Evolutionary conservation across 2,888 invertebrate genomes (phyloP).

Genomic region (Lordiphosa andalusiaca): DNA sequence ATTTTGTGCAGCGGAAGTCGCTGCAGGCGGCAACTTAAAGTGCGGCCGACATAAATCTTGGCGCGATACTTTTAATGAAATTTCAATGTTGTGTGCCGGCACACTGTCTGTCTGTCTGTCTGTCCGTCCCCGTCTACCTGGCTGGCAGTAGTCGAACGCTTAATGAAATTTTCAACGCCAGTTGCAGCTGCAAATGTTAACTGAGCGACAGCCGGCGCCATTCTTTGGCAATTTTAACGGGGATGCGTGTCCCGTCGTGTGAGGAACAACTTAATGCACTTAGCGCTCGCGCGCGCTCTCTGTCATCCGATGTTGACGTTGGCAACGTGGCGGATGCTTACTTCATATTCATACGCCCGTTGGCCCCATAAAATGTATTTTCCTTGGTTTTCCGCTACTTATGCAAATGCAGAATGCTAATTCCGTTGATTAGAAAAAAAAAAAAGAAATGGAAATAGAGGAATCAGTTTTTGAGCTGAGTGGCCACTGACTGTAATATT

Average conservation of each 20-base stretch:
- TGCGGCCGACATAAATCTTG: slow-evolving; percentile 62
- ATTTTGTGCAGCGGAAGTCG: slow-evolving; percentile 63
- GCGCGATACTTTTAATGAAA: slow-evolving; percentile 69
- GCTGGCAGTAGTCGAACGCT: slow-evolving; percentile 59
- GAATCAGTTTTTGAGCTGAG: slow-evolving; percentile 31
- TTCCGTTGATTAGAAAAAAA: slow-evolving; percentile 59
- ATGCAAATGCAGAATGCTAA: slow-evolving; percentile 66
- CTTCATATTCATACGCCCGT: slow-evolving; percentile 58
- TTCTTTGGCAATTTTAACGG: slow-evolving; percentile 5
- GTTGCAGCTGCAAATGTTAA: slow-evolving; percentile 56
- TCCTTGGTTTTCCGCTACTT: slow-evolving; percentile 24
- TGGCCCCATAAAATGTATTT: slow-evolving; percentile 47
- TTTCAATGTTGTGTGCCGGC: slow-evolving; percentile 64
- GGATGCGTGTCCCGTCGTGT: slow-evolving; percentile 41
- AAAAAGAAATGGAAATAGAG: slow-evolving; percentile 10
- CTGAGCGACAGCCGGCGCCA: slow-evolving; percentile 11
- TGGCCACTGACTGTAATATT: slow-evolving; percentile 49
- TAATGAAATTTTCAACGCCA: slow-evolving; percentile 74
- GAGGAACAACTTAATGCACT: slow-evolving; percentile 80
- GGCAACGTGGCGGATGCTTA: slow-evolving; percentile 21
- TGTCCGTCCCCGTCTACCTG: too few species aligned
- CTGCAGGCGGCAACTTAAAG: slow-evolving; percentile 65
- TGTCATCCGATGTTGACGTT: slow-evolving; percentile 45
- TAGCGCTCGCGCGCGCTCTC: slow-evolving; percentile 59
- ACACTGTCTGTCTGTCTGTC: slow-evolving; percentile 20